Base-by-base conservation (phyloP, 2,113 vertebrate genomes). In the Panurus biarmicus region DNA sequence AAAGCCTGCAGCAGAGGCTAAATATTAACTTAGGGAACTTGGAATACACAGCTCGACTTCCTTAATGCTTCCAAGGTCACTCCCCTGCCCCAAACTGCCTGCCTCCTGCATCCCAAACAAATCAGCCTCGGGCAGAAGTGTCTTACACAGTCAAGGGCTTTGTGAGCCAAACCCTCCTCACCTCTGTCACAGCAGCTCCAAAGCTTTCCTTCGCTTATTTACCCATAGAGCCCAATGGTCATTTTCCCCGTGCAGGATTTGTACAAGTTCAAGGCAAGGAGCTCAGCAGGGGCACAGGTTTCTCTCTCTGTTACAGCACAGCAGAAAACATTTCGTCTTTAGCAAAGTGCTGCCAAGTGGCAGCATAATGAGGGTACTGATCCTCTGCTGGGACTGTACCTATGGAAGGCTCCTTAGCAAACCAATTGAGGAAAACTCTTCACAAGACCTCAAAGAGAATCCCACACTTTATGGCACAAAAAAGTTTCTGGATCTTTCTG, bases 151-250 rank as follows among this genome's bases (percentile, higher is more conserved):
- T 4, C 25, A 26, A 10, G 22, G 14, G 33, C 54, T 53, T 10
- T 36, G 36, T 28, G 36, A 67, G 71, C 36, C 36, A 44, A 40
- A 26, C 17, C 33, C 26, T 14, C 33, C 31, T 10, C 22, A 31
- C 10, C 45, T 60, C 36, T 36, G 45, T 17, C 62, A 44, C 31
- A 44, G 31, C 36, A 36, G 1, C 44, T 51, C 26, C 61, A 2
- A 1, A 6, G 44, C 44, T 58, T 14, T 50, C 51, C 71, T 51
- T 53, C 53, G 25, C 62, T 12, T 11, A 15, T 10, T 51, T 12
- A 15, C 21, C 26, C 21, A 2, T 42, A 8, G 0, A 26, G 13
- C 36, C 36, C 11, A 18, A 4, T 14, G 22, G 45, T 33, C 2
- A 0, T 14, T 29, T 35, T 69, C 36, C 53, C 60, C 6, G 1